Conservation (phyloP, 2,888 invertebrate genomes). For the Hoplodrina ambigua region DNA sequence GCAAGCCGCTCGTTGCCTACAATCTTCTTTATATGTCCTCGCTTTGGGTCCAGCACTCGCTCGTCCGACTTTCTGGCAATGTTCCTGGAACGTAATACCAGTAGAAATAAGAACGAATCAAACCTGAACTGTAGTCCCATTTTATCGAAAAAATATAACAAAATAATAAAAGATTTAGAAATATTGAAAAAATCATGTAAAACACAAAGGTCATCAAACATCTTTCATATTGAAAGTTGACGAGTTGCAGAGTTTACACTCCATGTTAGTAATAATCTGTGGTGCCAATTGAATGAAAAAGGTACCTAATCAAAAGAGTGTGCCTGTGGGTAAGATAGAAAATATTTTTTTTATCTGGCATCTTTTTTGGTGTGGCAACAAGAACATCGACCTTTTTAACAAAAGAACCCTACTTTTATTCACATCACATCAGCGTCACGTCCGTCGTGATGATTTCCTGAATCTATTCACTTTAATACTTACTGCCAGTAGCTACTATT, state of each 20-base stretch:
- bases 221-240: not conserved
- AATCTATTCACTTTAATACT: slow-evolving; percentile 67
- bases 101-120: slow-evolving; percentile 59
- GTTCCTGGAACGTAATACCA: slow-evolving; percentile 80
- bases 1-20: slow-evolving; percentile 83
- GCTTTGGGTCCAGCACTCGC: slow-evolving; percentile 87
- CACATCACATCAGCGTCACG: not conserved
- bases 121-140: slow-evolving; percentile 45
- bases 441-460: too few species aligned
- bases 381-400: not conserved
- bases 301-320: too few species aligned
- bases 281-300: not conserved
- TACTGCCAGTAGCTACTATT: slow-evolving; percentile 86
- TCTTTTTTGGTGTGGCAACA: not conserved
- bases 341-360: not conserved
- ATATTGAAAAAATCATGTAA: not conserved
- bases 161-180: not conserved
- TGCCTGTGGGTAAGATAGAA: too few species aligned
- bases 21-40: slow-evolving; percentile 86
- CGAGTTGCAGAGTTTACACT: not conserved
- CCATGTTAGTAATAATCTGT: not conserved
- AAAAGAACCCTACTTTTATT: not conserved
- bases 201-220: not conserved
- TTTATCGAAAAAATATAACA: slow-evolving; percentile 18
- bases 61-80: slow-evolving; percentile 82